Conservation (phyloP, 2,888 invertebrate species). For the Sialis fuliginosa region DNA sequence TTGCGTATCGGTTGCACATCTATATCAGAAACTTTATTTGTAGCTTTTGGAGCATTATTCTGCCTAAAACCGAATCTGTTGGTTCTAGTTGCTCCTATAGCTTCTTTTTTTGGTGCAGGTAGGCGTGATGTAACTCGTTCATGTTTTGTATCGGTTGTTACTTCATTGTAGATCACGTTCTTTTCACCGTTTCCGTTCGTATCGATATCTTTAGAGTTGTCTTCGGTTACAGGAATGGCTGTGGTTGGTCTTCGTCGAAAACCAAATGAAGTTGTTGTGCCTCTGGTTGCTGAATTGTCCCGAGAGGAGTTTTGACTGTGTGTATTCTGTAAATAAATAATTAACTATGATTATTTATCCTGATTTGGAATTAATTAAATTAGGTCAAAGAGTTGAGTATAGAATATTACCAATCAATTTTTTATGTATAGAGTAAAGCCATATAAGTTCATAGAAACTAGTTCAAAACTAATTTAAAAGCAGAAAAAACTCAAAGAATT, state of each 20-base stretch:
- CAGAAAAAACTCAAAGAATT: too few relatives aligned
- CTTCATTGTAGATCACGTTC: slow-evolving; percentile 15
- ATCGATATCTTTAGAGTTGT: slow-evolving; percentile 6
- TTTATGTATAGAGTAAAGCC: too few relatives aligned
- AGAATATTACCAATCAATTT: too few relatives aligned
- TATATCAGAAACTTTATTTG: slow-evolving; percentile 49
- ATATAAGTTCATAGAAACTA: too few relatives aligned
- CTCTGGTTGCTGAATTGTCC: slow-evolving; percentile 32
- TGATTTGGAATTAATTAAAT: too few relatives aligned
- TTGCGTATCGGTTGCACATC: slow-evolving; percentile 14
- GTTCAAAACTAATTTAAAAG: too few relatives aligned
- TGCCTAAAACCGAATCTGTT: slow-evolving; percentile 67
- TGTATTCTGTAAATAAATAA: too few relatives aligned
- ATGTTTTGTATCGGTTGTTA: slow-evolving; percentile 27
- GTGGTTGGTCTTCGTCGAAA: slow-evolving; percentile 49
- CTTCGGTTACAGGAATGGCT: slow-evolving; percentile 23
- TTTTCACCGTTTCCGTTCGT: slow-evolving; percentile 20
- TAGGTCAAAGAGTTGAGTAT: too few relatives aligned
- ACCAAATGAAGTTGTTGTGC: slow-evolving; percentile 71
- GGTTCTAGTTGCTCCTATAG: slow-evolving; percentile 37
- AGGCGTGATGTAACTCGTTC: slow-evolving; percentile 47
- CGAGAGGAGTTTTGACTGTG: too few relatives aligned
- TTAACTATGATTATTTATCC: too few relatives aligned
- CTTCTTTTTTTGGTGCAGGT: slow-evolving; percentile 48
- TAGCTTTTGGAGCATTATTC: slow-evolving; percentile 29